Base-by-base conservation (phyloP, 2,888 invertebrate species). In the Gymnosoma rotundatum region DNA sequence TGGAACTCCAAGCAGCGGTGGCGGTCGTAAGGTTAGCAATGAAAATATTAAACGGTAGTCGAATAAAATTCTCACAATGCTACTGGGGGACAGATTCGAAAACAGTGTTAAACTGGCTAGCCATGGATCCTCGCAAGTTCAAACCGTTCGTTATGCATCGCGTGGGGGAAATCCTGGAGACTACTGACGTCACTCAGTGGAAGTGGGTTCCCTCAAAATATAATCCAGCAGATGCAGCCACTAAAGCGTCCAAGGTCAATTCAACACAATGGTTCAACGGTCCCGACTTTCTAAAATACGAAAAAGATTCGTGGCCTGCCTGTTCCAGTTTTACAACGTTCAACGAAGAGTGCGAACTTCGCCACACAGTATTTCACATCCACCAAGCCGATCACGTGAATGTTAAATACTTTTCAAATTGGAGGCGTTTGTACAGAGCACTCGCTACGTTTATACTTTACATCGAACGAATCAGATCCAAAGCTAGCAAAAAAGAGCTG, bases 161-260 rank as follows among this genome's bases (percentile, higher is more conserved):
- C 8, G 20, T 58, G 3, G 48, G 50, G 2, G 72, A 72, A 25
- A 38, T 52, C 3, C 38, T 67, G 9, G 66, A 67, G 14, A 14
- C 12, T 7, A 38, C 45, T 8, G 10, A 56, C 12, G 5, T 56
- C 0, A 18, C 42, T 5, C 56, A 70, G 6, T 58, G 69, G 69
- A 56, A 42, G 10, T 72, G 25, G 25, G 25, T 25, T 25, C 50
- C 73, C 16, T 52, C 61, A 0, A 73, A 61, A 38, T 10, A 2
- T 2, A 73, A 73, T n/a, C 50, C 72, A 0, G 72, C 50, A 2
- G 72, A 61, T 16, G 25, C 36, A 14, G 50, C 72, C 7, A 72
- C 72, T 10, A 50, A 72, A 25, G 14, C 36, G 2, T 21, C 4
- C 14, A 69, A 16, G 4, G 3, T 3, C 12, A 42, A 42, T 14